phyloP scores from a whole-genome alignment of 2,797 vertebrate species.

The Bradypodion ventrale region DNA sequence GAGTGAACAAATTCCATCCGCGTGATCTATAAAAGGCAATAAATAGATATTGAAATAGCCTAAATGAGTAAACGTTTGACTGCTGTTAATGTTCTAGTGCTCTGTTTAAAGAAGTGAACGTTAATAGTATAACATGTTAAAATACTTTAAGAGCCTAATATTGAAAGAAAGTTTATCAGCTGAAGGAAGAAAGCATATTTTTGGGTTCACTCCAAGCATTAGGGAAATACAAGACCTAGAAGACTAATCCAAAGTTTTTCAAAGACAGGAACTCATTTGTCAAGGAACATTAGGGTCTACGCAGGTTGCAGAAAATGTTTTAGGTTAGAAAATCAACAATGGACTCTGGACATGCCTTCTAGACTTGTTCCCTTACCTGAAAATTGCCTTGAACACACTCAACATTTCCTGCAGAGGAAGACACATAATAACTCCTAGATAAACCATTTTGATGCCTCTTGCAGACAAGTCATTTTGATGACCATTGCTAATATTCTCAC shows the following conservation, averaged over 20 bases:
- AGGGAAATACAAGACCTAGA: neutral
- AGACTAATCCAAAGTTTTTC: neutral
- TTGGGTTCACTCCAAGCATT: neutral
- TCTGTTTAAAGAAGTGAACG: too few species aligned
- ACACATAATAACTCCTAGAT: neutral
- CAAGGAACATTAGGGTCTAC: neutral
- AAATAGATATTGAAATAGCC: neutral
- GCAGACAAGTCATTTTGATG: neutral
- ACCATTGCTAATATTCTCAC: neutral
- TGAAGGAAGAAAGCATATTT: neutral
- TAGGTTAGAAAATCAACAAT: neutral
- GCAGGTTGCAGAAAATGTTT: neutral
- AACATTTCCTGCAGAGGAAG: neutral
- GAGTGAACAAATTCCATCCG: conserved; percentile 99
- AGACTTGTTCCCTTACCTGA: neutral
- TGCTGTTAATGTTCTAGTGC: neutral
- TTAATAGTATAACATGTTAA: neutral
- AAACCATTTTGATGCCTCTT: neutral
- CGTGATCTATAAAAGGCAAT: conserved; percentile 81
- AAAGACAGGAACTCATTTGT: neutral
- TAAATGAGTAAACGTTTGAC: neutral
- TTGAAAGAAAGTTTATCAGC: neutral
- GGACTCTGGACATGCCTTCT: neutral
- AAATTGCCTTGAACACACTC: neutral
- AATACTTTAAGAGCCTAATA: neutral